A percentile compares a stretch with the other conserved stretches of the same genome.
These are phyloP conservation scores for Aurelia coerulea DNA, from an alignment of 30 jellyfish, hydroid and myxozoan species.

Conservation along the genomic window DNA sequence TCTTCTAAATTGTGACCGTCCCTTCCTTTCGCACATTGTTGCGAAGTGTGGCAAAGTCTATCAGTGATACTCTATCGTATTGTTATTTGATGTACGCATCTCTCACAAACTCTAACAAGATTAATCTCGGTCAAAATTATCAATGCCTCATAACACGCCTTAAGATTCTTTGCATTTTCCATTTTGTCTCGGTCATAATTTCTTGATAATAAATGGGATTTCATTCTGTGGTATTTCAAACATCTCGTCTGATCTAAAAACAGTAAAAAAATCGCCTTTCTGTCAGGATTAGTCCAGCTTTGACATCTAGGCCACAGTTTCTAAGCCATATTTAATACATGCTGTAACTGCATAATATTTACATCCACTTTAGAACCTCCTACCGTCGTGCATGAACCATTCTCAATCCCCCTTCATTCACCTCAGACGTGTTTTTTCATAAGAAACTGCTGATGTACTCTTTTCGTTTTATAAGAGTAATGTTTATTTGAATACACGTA, in stretches of 20 bases:
- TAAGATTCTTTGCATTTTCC: not conserved
- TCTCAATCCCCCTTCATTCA: no score
- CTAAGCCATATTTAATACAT: not conserved
- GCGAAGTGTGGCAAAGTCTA: no score
- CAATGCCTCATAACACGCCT: constrained; percentile 6
- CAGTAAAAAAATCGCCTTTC: not conserved
- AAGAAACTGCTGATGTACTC: no score
- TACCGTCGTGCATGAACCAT: no score
- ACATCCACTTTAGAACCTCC: no score
- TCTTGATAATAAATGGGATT: not conserved
- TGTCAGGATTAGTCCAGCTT: not conserved
- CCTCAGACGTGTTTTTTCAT: no score
- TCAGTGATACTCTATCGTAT: no score
- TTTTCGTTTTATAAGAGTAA: no score
- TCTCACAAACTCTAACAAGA: not conserved
- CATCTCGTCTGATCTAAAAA: not conserved
- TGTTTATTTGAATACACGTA: no score
- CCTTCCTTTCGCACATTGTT: no score
- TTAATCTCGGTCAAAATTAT: not conserved
- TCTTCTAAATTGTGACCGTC: no score
- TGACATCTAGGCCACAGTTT: not conserved
- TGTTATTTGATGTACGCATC: not conserved
- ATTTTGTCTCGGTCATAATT: not conserved
- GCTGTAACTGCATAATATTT: no score
- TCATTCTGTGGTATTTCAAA: not conserved